These are phyloP conservation scores for Candidula unifasciata DNA, from an alignment of 2,888 invertebrate genomes.

Conservation along the genomic window DNA sequence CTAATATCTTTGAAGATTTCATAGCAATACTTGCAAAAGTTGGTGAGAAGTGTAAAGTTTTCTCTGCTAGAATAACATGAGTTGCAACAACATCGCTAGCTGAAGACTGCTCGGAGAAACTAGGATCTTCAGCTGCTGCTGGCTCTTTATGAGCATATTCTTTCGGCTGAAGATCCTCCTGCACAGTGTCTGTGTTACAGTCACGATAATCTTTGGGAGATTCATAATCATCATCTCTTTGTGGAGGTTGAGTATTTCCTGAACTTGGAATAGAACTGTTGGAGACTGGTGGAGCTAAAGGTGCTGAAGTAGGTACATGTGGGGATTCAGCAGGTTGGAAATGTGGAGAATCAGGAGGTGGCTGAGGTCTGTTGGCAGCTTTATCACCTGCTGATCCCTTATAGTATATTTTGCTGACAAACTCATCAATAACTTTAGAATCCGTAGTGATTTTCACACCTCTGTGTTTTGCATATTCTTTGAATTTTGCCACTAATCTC, in stretches of 20 bases:
- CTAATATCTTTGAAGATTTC: slow-evolving; percentile 1
- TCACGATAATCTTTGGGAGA: not conserved
- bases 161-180: not conserved
- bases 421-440: slow-evolving; percentile 50
- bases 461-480: slow-evolving; percentile 40
- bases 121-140: not conserved
- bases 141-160: not conserved
- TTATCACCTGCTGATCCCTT: slow-evolving; percentile 36
- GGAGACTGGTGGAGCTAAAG: not conserved
- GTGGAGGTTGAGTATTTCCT: not conserved
- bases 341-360: not conserved
- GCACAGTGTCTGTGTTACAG: not conserved
- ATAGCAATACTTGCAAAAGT: slow-evolving; percentile 34
- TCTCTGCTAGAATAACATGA: slow-evolving; percentile 38
- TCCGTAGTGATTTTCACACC: slow-evolving; percentile 46
- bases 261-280: not conserved
- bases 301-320: not conserved
- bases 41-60: slow-evolving; percentile 31
- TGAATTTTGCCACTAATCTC: slow-evolving; percentile 43
- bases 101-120: not conserved
- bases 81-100: slow-evolving; percentile 29
- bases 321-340: not conserved
- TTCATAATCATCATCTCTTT: not conserved
- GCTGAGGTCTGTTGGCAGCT: not conserved
- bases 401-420: slow-evolving; percentile 49